Base-by-base conservation (phyloP, 2,888 invertebrate genomes). In the Tupiocoris notatus region DNA sequence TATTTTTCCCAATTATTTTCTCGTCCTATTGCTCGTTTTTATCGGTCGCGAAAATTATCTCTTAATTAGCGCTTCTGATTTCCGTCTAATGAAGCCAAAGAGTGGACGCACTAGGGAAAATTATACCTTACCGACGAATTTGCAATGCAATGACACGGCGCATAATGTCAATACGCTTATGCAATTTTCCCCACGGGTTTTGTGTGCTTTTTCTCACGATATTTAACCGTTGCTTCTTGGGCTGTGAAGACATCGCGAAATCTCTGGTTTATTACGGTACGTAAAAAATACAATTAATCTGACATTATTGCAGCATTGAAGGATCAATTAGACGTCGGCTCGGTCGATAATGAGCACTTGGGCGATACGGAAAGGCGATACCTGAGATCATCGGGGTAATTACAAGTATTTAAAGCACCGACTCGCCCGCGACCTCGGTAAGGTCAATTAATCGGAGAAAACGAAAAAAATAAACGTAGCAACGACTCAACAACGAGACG, bases 111-210 rank as follows among this genome's bases (percentile, higher is more conserved):
- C 39, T 39, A 12, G 3, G 3, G 39, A 12, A 59, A 59, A 59
- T 59, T n/a, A 59, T n/a, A 59, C 59, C 17, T 59, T 59, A 2
- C 6, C 3, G 59, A 9, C n/a, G 6, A 3, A 59, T 59, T 59
- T 59, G 59, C 59, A 59, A 59, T 59, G 59, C 59, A 59, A 59
- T 59, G 59, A 59, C 59, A 59, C 59, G 59, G 17, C n/a, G 59
- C 18, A 18, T 17, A 59, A 59, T 59, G 59, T 59, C 59, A 18
- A 59, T 59, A n/a, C 59, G 16, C 59, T 17, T 59, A 54, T 54
- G 59, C 59, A 59, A 3, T 59, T n/a, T n/a, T 39, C 12, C 39
- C 39, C 39, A 39, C 39, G 39, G 39, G 12, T 7, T 39, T 39
- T 39, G 6, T 39, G 3, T n/a, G 59, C 59, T n/a, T 59, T 3